Evolutionary conservation across 2,797 vertebrate genomes (phyloP).

Genomic region (Hemitrygon akajei): DNA sequence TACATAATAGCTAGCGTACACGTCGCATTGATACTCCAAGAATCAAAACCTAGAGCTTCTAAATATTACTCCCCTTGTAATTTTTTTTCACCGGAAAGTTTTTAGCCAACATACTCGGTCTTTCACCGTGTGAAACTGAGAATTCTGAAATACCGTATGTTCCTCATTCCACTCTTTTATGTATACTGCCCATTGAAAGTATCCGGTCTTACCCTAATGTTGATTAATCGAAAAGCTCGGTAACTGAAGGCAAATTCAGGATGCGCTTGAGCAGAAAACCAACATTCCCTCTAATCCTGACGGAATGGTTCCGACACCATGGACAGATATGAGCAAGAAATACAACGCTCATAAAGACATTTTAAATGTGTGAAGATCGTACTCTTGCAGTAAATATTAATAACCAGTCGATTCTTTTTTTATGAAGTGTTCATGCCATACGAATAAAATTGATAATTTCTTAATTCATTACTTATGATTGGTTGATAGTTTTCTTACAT

Average conservation of each 20-base stretch:
- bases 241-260: not conserved
- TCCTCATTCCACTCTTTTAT: not conserved
- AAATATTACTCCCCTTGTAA: not conserved
- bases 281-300: not conserved
- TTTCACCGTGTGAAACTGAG: not conserved
- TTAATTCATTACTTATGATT: not conserved
- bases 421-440: not conserved
- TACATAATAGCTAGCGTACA: too few relatives aligned
- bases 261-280: not conserved
- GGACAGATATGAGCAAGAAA: not conserved
- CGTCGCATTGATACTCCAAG: not conserved
- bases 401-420: not conserved
- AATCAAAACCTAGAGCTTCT: not conserved
- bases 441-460: not conserved
- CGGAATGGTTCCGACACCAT: not conserved
- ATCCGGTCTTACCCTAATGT: not conserved
- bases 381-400: not conserved
- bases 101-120: not conserved
- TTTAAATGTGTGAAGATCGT: not conserved
- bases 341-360: not conserved
- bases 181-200: too few relatives aligned
- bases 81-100: not conserved
- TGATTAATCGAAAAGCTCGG: not conserved
- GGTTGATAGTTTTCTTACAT: not conserved
- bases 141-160: not conserved